phyloP scores from a whole-genome alignment of 2,113 vertebrate genomes.

The Eublepharis macularius region DNA sequence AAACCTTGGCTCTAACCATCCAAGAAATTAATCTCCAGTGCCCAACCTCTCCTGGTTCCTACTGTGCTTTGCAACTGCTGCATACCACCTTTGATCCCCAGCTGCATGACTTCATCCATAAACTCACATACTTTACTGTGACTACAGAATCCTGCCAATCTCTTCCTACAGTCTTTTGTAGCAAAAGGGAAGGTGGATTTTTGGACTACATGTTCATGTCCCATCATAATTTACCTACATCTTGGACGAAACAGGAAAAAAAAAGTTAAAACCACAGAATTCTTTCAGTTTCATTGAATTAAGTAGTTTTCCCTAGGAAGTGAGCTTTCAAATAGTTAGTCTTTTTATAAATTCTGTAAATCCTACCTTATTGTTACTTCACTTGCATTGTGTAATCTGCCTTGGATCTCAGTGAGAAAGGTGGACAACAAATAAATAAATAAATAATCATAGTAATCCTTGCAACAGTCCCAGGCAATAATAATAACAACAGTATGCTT shows the following conservation, averaged over 20 bases:
- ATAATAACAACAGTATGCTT: too few relatives aligned
- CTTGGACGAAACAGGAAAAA: background rate
- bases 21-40: conserved; percentile 68
- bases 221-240: background rate
- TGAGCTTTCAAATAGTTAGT: background rate
- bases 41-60: conserved; percentile 55
- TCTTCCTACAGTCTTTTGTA: background rate
- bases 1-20: conserved; percentile 72
- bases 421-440: too few relatives aligned
- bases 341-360: too few relatives aligned
- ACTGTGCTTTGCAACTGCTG: conserved; percentile 57
- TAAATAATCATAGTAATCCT: too few relatives aligned
- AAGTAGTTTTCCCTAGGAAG: background rate
- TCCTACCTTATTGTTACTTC: too few relatives aligned
- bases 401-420: too few relatives aligned
- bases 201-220: background rate
- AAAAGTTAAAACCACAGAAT: background rate
- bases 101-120: conserved; percentile 64
- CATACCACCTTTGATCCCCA: conserved; percentile 54
- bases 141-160: conserved; percentile 12
- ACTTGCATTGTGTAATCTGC: too few relatives aligned
- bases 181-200: background rate
- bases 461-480: background rate
- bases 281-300: too few relatives aligned
- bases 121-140: conserved; percentile 52